Evolutionary conservation across 2,113 vertebrate species (phyloP).

Genomic region (Lampris incognitus): DNA sequence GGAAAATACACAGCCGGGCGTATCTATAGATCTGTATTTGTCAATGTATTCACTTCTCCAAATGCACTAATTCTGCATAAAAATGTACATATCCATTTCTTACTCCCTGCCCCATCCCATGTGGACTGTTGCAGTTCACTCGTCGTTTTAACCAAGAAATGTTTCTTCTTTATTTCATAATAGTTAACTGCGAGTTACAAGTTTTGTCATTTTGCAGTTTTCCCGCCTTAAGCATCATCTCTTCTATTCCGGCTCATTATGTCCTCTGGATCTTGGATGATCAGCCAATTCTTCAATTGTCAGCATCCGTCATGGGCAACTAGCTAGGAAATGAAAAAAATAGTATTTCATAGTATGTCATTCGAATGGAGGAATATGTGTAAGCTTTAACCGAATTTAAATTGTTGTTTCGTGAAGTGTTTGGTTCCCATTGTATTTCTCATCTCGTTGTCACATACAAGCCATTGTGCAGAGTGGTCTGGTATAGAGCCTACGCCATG

Average conservation of each 20-base stretch:
- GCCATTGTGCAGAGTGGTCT: constrained; percentile 33
- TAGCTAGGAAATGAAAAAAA: not conserved
- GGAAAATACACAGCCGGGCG: too few relatives aligned
- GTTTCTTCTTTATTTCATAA: too few relatives aligned
- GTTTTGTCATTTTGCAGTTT: not conserved
- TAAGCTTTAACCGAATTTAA: constrained; percentile 28
- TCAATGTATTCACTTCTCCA: too few relatives aligned
- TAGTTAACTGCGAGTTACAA: not conserved
- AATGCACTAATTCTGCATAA: too few relatives aligned
- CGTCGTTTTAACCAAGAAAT: too few relatives aligned
- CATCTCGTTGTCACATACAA: not conserved
- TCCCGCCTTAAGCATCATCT: constrained; percentile 17
- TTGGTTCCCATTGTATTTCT: constrained; percentile 30
- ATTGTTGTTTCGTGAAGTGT: constrained; percentile 30
- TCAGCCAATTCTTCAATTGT: constrained; percentile 37
- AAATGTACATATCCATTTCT: too few relatives aligned
- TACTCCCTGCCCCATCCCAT: too few relatives aligned
- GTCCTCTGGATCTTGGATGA: constrained; percentile 46
- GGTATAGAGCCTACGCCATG: constrained; percentile 59
- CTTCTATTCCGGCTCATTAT: constrained; percentile 45
- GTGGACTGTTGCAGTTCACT: too few relatives aligned
- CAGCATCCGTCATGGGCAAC: constrained; percentile 32
- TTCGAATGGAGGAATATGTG: too few relatives aligned
- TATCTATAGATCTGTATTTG: too few relatives aligned
- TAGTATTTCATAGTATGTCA: not conserved